These are phyloP conservation scores for Maconellicoccus hirsutus DNA, from an alignment of 1,140 invertebrate genomes.

Conservation along the genomic window DNA sequence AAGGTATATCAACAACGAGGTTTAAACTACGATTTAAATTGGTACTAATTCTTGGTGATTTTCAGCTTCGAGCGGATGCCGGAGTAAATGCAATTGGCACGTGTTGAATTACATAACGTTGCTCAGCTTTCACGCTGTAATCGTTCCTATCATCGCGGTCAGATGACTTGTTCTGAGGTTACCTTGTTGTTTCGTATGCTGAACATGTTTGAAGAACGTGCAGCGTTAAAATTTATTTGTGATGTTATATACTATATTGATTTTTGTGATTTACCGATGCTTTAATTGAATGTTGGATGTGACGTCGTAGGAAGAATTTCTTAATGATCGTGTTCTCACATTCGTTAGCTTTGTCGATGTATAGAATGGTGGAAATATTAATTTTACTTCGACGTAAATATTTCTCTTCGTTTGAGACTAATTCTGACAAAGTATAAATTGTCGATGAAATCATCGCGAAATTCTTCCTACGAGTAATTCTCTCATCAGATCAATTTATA, in stretches of 20 bases:
- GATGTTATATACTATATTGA: background rate
- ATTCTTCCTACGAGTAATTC: no score
- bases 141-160: conserved; percentile 9
- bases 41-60: background rate
- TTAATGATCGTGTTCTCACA: no score
- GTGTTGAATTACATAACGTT: background rate
- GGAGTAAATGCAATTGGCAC: conserved; percentile 4
- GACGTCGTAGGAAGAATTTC: no score
- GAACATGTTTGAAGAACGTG: background rate
- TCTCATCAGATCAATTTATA: no score
- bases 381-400: no score
- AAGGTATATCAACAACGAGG: conserved; percentile 35
- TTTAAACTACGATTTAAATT: no score
- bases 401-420: no score
- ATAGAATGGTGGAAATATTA: no score
- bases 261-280: background rate
- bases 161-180: background rate
- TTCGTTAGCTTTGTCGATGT: no score
- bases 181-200: background rate
- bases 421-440: no score
- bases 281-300: no score
- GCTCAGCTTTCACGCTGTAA: conserved; percentile 1
- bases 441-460: no score
- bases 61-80: conserved; percentile 6
- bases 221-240: background rate